Evolutionary conservation across 2,888 invertebrate genomes (phyloP), one percentile per base, ranked within the genome.

Genomic region (Pimpla rufipes): DNA sequence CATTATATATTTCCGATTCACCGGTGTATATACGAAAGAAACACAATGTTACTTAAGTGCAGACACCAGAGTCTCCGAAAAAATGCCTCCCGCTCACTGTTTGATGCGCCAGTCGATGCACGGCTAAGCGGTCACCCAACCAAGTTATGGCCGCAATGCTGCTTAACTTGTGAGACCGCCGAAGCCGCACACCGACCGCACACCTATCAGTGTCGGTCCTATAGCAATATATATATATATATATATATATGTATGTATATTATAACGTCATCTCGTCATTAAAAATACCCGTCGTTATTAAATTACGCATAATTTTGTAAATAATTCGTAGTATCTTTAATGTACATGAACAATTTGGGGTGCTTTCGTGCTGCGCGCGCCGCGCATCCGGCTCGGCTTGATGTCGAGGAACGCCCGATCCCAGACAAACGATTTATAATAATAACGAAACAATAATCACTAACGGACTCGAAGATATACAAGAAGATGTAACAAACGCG

Each of bases 271-370:
- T 59, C 13, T 59, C 37, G 35, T 66, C 40, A 55, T 77, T 79
- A 76, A 76, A 79, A 76, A 81, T 79, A 85, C 37, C 78, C 79
- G 68, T 74, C 16, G 57, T 77, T 75, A 81, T 84, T 84, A 84
- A 79, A 68, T 81, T 52, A 81, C 64, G 68, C 42, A 64, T 78
- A 66, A 71, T 62, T 73, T 78, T 79, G 79, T 79, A 81, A 85
- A 81, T 83, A 82, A 84, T 84, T 80, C 79, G 70, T 85, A 75
- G 70, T 83, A 83, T 85, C 80, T 79, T 84, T 79, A 78, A 83
- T 82, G 73, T 73, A 81, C 66, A 83, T 70, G 67, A 83, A 85
- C 78, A 79, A 82, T 77, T 82, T 71, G 62, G 71, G 71, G 55
- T 79, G 64, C 52, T 68, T 37, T 71, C 77, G 29, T 70, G 47